Base-by-base conservation (phyloP, 2,113 vertebrate genomes). In the Sciurus niger region DNA sequence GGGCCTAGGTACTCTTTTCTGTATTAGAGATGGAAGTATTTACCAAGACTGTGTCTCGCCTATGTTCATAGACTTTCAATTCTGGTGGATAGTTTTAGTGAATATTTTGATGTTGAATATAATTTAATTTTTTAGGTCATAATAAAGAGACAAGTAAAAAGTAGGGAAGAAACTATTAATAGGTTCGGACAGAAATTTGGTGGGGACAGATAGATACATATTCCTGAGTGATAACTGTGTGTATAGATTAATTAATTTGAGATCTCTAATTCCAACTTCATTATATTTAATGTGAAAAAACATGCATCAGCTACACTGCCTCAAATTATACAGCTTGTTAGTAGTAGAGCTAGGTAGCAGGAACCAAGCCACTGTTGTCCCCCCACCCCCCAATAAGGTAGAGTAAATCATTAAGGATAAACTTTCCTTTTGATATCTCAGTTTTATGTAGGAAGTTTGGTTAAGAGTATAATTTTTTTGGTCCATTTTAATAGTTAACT, bases 1-100 rank as follows among this genome's bases (percentile, higher is more conserved):
- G 53, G 55, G 13, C 46, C 13, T 40, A 30, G 12, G 4, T 60
- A 68, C 6, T 88, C 0, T 86, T 72, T 10, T 67, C 25, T 55
- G 25, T 48, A 8, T 32, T 79, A 78, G 46, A 6, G 4, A 58
- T 86, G 13, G 9, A 68, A 55, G 24, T 90, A 87, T 8, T 85
- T 80, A 55, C 46, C 5, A 60, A 86, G 43, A 43, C 16, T 0
- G 10, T 51, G 60, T 85, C 37, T 88, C 43, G 90, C 2, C 17
- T 30, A 65, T 86, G 40, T 40, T 40, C 28, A n/a, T 77, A 43
- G 28, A 84, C 28, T n/a, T 88, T 93, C 78, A 67, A 79, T 96
- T 96, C 43, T 79, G 20, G 25, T 74, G 55, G 22, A 32, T 74
- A 51, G 18, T n/a, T 94, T 58, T 73, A 65, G 24, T 92, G n/a